Evolutionary conservation across 2,113 vertebrate species (phyloP), one percentile per base, ranked within the genome.

Genomic region (Sinocyclocheilus anshuiensis): DNA sequence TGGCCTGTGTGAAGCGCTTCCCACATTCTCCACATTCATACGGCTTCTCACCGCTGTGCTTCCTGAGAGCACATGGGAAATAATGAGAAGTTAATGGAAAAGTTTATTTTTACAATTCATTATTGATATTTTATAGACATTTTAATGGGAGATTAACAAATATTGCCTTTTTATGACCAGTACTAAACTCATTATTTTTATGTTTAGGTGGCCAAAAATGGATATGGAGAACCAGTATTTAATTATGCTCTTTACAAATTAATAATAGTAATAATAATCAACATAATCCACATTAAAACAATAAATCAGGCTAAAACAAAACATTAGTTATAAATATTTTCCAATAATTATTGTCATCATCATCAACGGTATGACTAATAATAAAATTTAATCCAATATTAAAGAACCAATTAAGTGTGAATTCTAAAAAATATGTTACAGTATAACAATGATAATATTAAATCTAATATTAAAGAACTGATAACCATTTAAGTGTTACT

Each of bases 31-130:
- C 97, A 1, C 98, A 99, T 24, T 98, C 97, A 61, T 99, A 99
- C 4, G 98, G 98, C 92, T 99, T 99, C 92, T 99, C 98, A 0
- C 98, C 98, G 4, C 97, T 99, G 92, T 99, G 98, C 85, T 99
- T 97, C 89, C 98, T 99, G 42, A 42, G 42, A 42, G 42, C 42
- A 9, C 7, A 42, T 8, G 42, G 42, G 7, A 42, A 42, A 8
- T 26, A 6, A 11, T 3, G 22, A 2, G 2, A 39, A 24, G 12
- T 24, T 15, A 1, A 61, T 24, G 36, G 33, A 72, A 39, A 42
- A 0, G 20, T 61, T n/a, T n/a, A 63, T 63, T 63, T 2, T n/a
- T 1, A 0, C 24, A n/a, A n/a, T 63, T 63, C 9, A 63, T 24
- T 63, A 63, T 24, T 63, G 22, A 11, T 63, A 63, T 63, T n/a